Evolutionary conservation across 2,113 vertebrate genomes (phyloP).

Genomic region (Trematocara unimaculatum): DNA sequence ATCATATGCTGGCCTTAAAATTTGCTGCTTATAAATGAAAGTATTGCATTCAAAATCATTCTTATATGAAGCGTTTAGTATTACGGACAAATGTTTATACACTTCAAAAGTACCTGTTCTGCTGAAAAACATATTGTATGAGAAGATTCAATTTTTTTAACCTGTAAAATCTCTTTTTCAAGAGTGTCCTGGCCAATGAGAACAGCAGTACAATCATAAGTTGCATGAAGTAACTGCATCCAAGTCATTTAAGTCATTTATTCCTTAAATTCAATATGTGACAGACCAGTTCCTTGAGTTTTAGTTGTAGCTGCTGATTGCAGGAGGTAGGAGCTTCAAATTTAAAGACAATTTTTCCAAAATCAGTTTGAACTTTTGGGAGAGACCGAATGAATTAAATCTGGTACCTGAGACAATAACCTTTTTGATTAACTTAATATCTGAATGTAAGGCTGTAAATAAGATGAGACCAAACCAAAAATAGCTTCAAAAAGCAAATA

Average conservation of each 20-base stretch:
- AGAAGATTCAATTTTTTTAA: neutral
- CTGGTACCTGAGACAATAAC: rapidly evolving
- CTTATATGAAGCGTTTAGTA: neutral
- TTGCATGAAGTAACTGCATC: neutral
- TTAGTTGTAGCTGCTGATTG: neutral
- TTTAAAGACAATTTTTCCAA: neutral
- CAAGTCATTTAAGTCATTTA: neutral
- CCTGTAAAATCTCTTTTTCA: neutral
- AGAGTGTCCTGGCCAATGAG: neutral
- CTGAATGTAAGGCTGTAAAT: neutral
- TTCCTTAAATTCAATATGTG: neutral
- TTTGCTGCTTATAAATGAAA: neutral
- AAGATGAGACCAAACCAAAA: neutral
- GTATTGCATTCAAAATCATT: neutral
- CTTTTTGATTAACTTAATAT: neutral
- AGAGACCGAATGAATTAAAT: neutral
- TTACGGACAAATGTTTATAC: neutral
- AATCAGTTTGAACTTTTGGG: neutral
- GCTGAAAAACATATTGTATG: neutral
- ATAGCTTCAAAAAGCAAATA: neutral
- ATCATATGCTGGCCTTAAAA: neutral
- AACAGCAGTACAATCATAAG: neutral
- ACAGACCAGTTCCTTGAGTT: neutral
- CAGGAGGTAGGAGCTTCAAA: neutral
- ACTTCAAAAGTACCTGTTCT: neutral